phyloP scores from a whole-genome alignment of 2,113 vertebrate genomes.

The Synodontis membranacea region DNA sequence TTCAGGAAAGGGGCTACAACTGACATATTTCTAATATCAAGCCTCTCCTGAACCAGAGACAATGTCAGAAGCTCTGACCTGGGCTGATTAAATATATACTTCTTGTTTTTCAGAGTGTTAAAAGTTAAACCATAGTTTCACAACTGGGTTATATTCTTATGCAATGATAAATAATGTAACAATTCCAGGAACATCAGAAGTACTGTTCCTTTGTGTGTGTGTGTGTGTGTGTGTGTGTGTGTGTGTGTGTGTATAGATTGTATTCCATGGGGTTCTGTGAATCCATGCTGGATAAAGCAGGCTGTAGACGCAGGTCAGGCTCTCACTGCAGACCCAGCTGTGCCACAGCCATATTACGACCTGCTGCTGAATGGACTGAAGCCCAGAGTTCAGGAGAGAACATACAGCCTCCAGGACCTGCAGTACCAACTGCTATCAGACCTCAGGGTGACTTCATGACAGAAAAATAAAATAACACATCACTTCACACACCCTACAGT shows the following conservation, averaged over 20 bases:
- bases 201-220: not conserved
- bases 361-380: constrained; percentile 64
- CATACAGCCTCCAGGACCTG: constrained; percentile 64
- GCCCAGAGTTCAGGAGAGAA: constrained; percentile 56
- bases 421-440: constrained; percentile 61
- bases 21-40: too few species aligned
- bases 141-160: not conserved
- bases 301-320: constrained; percentile 62
- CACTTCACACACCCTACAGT: not conserved
- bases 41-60: too few species aligned
- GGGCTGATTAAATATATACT: not conserved
- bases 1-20: too few species aligned
- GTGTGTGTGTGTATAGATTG: constrained; percentile 56
- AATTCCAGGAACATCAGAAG: not conserved
- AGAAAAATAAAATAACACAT: too few species aligned
- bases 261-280: constrained; percentile 68
- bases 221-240: constrained; percentile 3
- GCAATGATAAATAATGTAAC: not conserved
- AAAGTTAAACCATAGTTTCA: too few species aligned
- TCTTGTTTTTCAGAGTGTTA: not conserved
- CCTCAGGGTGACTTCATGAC: constrained; percentile 53
- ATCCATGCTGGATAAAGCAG: constrained; percentile 61
- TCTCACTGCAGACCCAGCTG: constrained; percentile 55
- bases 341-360: constrained; percentile 66
- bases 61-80: too few species aligned